Evolutionary conservation across 2,797 vertebrate genomes (phyloP).

Genomic region (Spondyliosoma cantharus): DNA sequence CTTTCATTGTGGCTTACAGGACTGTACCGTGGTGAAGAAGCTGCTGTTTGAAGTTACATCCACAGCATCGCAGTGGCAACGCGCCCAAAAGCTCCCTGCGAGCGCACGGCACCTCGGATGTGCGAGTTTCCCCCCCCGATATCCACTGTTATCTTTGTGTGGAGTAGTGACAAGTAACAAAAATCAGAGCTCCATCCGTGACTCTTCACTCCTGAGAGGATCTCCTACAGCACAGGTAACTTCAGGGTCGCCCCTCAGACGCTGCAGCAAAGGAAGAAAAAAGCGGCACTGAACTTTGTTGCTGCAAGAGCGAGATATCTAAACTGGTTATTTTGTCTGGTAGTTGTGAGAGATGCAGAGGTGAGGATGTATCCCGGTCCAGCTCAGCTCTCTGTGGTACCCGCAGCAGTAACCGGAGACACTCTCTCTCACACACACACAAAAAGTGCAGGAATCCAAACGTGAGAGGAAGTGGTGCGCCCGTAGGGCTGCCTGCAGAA

Average conservation of each 20-base stretch:
- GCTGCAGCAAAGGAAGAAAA: constrained; percentile 17
- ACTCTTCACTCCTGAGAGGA: background rate
- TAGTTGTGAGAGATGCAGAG: constrained; percentile 62
- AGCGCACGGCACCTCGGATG: constrained; percentile 37
- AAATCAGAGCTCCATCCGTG: constrained; percentile 48
- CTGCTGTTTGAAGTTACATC: constrained; percentile 77
- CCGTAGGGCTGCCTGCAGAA: constrained; percentile 72
- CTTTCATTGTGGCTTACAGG: constrained; percentile 83
- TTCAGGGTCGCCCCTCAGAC: constrained; percentile 23
- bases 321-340: constrained; percentile 14
- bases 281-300: constrained; percentile 11
- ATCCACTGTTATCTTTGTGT: constrained; percentile 13
- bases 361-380: constrained; percentile 60
- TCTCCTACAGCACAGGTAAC: constrained; percentile 60
- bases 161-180: background rate
- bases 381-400: constrained; percentile 54
- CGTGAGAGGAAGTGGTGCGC: constrained; percentile 77
- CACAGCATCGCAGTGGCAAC: constrained; percentile 77
- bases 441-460: constrained; percentile 62
- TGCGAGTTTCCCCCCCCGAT: constrained; percentile 19
- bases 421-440: constrained; percentile 10
- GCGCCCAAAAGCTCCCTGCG: constrained; percentile 48
- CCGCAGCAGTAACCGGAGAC: constrained; percentile 65
- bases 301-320: background rate
- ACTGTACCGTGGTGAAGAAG: constrained; percentile 53